These are phyloP conservation scores for Helicoverpa assulta DNA, from an alignment of 2,888 invertebrate genomes.

Conservation along the genomic window DNA sequence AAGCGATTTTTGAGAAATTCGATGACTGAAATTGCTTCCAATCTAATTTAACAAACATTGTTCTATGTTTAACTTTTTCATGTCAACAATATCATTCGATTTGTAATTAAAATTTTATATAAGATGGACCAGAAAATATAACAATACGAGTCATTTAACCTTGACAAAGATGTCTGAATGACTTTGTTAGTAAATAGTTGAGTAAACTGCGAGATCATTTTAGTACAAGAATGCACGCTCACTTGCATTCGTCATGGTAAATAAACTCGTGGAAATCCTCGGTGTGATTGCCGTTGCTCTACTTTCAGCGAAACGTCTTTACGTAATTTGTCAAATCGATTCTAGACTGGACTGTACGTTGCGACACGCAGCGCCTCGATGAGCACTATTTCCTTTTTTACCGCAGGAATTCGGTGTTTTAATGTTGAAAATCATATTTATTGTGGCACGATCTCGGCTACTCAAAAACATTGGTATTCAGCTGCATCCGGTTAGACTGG, in stretches of 20 bases:
- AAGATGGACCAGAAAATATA: background rate
- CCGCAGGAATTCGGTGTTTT: constrained; percentile 31
- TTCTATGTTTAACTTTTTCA: too few relatives aligned
- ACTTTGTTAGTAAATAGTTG: constrained; percentile 63
- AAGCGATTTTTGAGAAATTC: background rate
- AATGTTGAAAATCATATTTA: background rate
- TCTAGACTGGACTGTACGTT: constrained; percentile 59
- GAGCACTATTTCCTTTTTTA: constrained; percentile 48
- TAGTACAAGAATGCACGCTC: constrained; percentile 63
- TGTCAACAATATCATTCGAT: background rate
- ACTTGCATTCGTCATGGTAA: constrained; percentile 71
- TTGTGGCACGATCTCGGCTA: constrained; percentile 12
- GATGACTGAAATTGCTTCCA: background rate
- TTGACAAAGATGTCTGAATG: constrained; percentile 58
- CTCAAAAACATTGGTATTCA: too few relatives aligned
- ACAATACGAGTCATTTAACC: constrained; percentile 43
- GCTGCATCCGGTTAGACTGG: too few relatives aligned
- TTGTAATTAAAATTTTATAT: background rate
- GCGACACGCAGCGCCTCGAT: constrained; percentile 55
- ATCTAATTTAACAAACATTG: too few relatives aligned
- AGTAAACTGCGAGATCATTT: constrained; percentile 55
- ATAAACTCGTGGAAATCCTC: constrained; percentile 68
- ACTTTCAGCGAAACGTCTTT: constrained; percentile 72
- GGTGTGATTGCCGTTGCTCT: constrained; percentile 68
- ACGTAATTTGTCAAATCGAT: constrained; percentile 76